Evolutionary conservation across 2,797 vertebrate genomes (phyloP).

Genomic region (Hypotaenidia philippensis): DNA sequence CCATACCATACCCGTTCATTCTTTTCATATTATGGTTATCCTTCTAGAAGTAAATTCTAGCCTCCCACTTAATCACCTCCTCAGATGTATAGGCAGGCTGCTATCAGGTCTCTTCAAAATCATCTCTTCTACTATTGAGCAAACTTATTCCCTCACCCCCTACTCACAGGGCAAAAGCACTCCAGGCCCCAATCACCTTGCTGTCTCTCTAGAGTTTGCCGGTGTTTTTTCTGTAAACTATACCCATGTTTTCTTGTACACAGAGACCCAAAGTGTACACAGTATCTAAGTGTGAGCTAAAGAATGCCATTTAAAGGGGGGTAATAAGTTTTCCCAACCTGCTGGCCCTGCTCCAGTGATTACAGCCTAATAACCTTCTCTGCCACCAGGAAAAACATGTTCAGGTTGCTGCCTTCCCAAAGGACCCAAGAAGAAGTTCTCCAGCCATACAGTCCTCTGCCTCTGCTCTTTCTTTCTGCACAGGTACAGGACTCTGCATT

Average conservation of each 20-base stretch:
- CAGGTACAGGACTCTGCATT: neutral
- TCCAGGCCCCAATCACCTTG: neutral
- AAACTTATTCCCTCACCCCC: neutral
- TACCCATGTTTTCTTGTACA: neutral
- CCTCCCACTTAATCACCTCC: neutral
- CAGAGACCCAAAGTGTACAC: neutral
- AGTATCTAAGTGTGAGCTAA: neutral
- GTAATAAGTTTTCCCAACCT: neutral
- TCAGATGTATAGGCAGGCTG: neutral
- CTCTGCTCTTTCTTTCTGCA: neutral
- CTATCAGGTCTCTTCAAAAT: neutral
- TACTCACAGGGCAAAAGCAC: neutral
- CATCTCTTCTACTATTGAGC: neutral
- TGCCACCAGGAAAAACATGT: neutral
- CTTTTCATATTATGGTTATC: neutral
- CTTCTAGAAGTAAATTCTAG: neutral
- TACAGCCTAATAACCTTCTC: neutral
- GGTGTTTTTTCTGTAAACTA: neutral
- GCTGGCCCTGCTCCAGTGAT: neutral
- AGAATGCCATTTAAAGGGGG: rapidly evolving
- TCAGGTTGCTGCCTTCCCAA: neutral
- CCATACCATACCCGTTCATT: neutral
- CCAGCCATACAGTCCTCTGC: neutral
- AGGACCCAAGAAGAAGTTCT: rapidly evolving
- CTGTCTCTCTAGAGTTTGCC: neutral